Conservation (phyloP, 2,888 invertebrate genomes). For the Abscondita cerata region DNA sequence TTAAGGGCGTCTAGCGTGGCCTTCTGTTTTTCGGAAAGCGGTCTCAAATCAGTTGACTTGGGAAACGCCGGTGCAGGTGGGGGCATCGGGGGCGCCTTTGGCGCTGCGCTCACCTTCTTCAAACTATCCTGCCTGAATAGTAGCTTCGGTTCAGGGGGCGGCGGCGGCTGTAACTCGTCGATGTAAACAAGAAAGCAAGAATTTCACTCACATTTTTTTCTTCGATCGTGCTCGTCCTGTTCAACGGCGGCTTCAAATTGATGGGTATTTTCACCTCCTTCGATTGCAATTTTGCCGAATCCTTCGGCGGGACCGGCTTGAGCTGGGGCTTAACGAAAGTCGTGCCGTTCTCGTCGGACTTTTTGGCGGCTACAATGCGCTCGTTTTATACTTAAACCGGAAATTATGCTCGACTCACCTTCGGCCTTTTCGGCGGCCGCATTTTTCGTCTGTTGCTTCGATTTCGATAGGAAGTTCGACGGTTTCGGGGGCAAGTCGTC, state of each 20-base stretch:
- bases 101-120: slow-evolving; percentile 47
- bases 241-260: slow-evolving; percentile 43
- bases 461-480: slow-evolving; percentile 26
- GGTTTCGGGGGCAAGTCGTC: slow-evolving; percentile 60
- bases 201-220: slow-evolving; percentile 25
- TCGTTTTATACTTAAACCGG: not conserved
- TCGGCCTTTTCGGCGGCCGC: slow-evolving; percentile 13
- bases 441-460: slow-evolving; percentile 20
- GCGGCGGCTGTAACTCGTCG: slow-evolving; percentile 38
- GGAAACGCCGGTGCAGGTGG: slow-evolving; percentile 69
- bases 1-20: slow-evolving; percentile 75
- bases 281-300: slow-evolving; percentile 48
- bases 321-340: slow-evolving; percentile 54
- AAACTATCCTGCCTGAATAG: slow-evolving; percentile 54
- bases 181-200: not conserved
- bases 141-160: slow-evolving; percentile 53
- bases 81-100: slow-evolving; percentile 52
- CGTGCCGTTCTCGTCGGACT: slow-evolving; percentile 52
- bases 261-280: slow-evolving; percentile 57
- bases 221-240: slow-evolving; percentile 18
- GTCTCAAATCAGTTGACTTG: slow-evolving; percentile 60
- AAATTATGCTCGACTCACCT: not conserved
- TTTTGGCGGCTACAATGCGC: slow-evolving; percentile 13
- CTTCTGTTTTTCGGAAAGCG: slow-evolving; percentile 67
- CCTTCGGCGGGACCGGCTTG: slow-evolving; percentile 54